phyloP scores from a whole-genome alignment of 2,797 vertebrate species.

The Todus mexicanus region DNA sequence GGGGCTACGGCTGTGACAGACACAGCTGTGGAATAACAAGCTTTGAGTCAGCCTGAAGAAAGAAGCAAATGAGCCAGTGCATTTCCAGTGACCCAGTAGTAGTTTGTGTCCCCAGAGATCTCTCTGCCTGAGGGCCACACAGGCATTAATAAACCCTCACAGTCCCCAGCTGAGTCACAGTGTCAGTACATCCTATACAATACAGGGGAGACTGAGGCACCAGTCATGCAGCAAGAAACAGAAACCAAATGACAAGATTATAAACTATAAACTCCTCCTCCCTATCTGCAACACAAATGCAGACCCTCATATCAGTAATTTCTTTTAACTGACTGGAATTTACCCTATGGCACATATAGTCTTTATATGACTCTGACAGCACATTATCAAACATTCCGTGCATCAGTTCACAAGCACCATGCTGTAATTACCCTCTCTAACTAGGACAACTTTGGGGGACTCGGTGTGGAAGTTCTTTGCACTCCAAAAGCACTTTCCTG shows the following conservation, averaged over 20 bases:
- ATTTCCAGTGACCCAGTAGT: background rate
- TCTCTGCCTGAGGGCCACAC: background rate
- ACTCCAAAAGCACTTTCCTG: background rate
- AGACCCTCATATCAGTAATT: background rate
- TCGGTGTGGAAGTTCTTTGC: background rate
- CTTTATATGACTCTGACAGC: background rate
- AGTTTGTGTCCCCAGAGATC: background rate
- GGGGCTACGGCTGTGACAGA: background rate
- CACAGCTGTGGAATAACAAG: conserved; percentile 11
- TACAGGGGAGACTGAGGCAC: background rate
- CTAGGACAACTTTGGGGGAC: no score
- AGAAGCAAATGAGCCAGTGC: background rate
- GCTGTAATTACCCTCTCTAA: background rate
- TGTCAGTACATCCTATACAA: background rate
- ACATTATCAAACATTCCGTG: background rate
- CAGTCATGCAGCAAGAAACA: background rate
- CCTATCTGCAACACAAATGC: background rate
- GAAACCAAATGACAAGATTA: background rate
- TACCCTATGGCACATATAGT: fast-evolving
- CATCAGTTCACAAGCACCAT: background rate
- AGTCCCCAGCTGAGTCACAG: background rate
- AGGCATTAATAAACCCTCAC: background rate
- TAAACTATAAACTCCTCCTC: background rate
- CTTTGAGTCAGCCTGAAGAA: conserved; percentile 5
- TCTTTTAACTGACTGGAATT: background rate